Evolutionary conservation across 2,113 vertebrate genomes (phyloP).

Genomic region (Alethe diademata): DNA sequence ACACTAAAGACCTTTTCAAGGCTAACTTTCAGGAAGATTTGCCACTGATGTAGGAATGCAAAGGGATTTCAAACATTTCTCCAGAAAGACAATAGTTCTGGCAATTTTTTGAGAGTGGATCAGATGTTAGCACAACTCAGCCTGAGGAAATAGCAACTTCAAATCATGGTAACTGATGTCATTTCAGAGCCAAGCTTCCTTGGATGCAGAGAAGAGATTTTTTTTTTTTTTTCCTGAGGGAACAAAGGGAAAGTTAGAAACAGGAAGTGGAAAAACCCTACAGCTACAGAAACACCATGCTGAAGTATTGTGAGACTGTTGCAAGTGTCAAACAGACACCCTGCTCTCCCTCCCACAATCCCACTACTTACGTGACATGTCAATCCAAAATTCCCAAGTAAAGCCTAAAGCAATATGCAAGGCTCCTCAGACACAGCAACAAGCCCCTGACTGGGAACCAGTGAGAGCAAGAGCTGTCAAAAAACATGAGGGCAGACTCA

Average conservation of each 20-base stretch:
- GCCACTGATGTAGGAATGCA: neutral
- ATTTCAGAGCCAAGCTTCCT: neutral
- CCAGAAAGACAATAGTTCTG: neutral
- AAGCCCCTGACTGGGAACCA: neutral
- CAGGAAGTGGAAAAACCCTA: neutral
- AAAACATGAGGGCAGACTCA: rapidly evolving
- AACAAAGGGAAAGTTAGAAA: neutral
- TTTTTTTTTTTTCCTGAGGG: neutral
- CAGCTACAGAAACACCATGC: neutral
- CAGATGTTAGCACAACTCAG: neutral
- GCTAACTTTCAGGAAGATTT: neutral
- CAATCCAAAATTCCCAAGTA: neutral
- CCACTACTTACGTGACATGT: neutral
- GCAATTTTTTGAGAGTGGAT: neutral
- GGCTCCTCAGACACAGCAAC: rapidly evolving
- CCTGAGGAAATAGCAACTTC: neutral
- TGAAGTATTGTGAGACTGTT: neutral
- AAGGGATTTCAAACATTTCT: neutral
- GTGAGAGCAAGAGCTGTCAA: neutral
- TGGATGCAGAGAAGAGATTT: neutral
- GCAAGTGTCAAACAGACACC: rapidly evolving
- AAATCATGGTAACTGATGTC: neutral
- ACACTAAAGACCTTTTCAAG: neutral
- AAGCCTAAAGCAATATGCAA: neutral
- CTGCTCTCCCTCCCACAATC: neutral